A percentile compares a stretch with the other conserved stretches of the same genome.
phyloP scores from a whole-genome alignment of 2,888 invertebrate genomes.

The Rhagonycha fulva region DNA sequence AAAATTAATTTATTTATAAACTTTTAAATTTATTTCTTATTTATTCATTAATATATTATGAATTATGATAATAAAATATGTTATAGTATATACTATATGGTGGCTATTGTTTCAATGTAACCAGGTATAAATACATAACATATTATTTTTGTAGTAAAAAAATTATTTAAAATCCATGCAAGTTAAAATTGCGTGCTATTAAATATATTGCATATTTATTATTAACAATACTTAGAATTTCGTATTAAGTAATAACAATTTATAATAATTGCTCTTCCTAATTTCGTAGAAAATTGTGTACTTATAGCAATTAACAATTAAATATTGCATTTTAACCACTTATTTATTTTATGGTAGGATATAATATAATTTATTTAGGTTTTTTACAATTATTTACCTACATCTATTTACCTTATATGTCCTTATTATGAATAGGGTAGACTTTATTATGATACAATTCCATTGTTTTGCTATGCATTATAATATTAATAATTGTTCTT shows the following conservation, averaged over 20 bases:
- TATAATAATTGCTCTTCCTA: background rate
- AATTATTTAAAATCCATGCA: background rate
- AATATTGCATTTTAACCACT: background rate
- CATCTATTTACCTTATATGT: background rate
- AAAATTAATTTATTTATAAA: too few species aligned
- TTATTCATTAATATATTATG: too few species aligned
- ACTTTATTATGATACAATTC: background rate
- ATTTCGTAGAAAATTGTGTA: background rate
- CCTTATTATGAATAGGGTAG: background rate
- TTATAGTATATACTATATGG: too few species aligned
- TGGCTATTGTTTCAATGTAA: too few species aligned
- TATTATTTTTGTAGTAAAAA: background rate
- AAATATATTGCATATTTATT: background rate
- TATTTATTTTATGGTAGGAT: background rate
- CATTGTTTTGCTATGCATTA: background rate
- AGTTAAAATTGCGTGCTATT: background rate
- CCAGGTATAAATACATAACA: too few species aligned
- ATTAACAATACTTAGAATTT: background rate
- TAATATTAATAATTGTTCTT: background rate
- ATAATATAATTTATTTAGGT: background rate
- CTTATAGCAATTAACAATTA: background rate
- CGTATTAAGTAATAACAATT: background rate
- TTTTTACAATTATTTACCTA: background rate
- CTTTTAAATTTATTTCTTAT: too few species aligned
- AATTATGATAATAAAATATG: too few species aligned